A percentile compares a stretch with the other conserved stretches of the same genome.
Conservation (phyloP, 1,140 invertebrate species). For the Charaxes varanes region DNA sequence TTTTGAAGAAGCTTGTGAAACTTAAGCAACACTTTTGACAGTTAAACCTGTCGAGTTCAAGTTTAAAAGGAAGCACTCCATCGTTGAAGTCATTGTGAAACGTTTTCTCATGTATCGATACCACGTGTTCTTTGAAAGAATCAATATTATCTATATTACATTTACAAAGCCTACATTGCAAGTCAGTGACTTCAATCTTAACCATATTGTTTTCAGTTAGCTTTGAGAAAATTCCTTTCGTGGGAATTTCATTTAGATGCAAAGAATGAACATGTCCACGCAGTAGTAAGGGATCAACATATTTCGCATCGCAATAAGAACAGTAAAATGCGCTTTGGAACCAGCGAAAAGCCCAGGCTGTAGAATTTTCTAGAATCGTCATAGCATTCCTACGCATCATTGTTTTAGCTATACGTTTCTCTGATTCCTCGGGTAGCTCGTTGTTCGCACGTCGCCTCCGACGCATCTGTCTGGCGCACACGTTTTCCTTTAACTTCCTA, state of each 20-base stretch:
- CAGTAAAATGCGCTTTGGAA: slow-evolving; percentile 53
- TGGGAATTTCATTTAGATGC: slow-evolving; percentile 41
- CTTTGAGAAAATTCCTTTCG: slow-evolving; percentile 52
- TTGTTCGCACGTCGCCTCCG: slow-evolving; percentile 56
- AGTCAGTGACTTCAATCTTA: slow-evolving; percentile 49
- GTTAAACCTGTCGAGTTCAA: slow-evolving; percentile 35
- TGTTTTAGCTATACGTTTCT: slow-evolving; percentile 52
- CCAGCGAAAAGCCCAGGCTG: slow-evolving; percentile 62
- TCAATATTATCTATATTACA: slow-evolving; percentile 33
- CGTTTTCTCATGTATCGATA: slow-evolving; percentile 28
- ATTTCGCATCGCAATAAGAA: slow-evolving; percentile 54
- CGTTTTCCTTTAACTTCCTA: slow-evolving; percentile 60
- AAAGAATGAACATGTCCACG: slow-evolving; percentile 33
- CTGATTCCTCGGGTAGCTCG: slow-evolving; percentile 50
- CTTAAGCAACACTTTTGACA: slow-evolving; percentile 45
- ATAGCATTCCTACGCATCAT: slow-evolving; percentile 63
- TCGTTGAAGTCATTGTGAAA: slow-evolving; percentile 43
- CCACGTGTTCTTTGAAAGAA: slow-evolving; percentile 45
- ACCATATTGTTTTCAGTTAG: slow-evolving; percentile 69
- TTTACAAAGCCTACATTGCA: slow-evolving; percentile 57
- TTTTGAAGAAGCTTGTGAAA: slow-evolving; percentile 44
- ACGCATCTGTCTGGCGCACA: slow-evolving; percentile 54
- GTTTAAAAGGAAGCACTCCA: slow-evolving; percentile 55
- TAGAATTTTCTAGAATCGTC: slow-evolving; percentile 52
- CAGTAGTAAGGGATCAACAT: slow-evolving; percentile 36